Evolutionary conservation across 2,797 vertebrate species (phyloP).

Genomic region (Hapalemur alaotrensis): DNA sequence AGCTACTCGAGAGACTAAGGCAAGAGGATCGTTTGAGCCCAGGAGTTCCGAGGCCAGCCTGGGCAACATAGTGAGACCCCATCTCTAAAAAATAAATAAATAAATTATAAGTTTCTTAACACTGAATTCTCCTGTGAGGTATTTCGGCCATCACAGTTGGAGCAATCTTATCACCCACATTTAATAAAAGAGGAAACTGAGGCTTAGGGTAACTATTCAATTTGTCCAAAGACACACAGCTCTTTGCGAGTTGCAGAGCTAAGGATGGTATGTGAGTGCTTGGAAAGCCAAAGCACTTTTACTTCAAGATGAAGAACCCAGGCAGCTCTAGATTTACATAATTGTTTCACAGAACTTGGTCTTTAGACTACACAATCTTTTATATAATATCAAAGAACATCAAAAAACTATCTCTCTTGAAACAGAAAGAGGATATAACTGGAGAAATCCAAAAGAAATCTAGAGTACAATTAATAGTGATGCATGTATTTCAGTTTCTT

Average conservation of each 20-base stretch:
- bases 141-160: background rate
- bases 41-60: background rate
- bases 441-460: background rate
- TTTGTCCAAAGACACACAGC: background rate
- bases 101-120: background rate
- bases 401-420: background rate
- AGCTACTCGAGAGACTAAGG: background rate
- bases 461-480: background rate
- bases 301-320: background rate
- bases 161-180: background rate
- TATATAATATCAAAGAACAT: background rate
- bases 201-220: background rate
- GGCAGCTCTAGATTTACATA: background rate
- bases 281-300: background rate
- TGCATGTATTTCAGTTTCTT: background rate
- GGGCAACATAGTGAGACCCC: background rate
- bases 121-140: background rate
- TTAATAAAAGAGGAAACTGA: conserved; percentile 8
- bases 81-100: background rate
- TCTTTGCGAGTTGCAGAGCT: background rate
- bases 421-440: background rate
- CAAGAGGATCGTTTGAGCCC: background rate
- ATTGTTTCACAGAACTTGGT: background rate
- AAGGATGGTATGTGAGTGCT: background rate
- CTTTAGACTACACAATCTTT: conserved; percentile 8